Evolutionary conservation across 1,140 invertebrate species (phyloP).

Genomic region (Lordiphosa collinella): DNA sequence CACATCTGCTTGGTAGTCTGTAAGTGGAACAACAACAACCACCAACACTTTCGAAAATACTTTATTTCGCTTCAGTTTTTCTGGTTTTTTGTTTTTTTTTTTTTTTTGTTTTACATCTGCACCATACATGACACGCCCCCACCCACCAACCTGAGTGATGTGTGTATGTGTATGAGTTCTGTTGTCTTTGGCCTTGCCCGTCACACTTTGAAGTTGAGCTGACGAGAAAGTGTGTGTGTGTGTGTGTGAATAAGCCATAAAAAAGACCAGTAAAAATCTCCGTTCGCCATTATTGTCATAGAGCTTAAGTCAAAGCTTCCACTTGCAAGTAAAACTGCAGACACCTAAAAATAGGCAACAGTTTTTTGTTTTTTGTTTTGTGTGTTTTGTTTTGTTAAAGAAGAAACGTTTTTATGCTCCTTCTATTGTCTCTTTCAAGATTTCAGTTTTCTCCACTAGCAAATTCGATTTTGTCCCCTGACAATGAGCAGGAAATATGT

Average conservation of each 20-base stretch:
- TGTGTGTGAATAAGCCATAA: conserved; percentile 39
- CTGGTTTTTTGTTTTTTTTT: conserved; percentile 1
- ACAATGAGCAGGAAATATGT: too few species aligned
- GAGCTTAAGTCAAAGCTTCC: conserved; percentile 11
- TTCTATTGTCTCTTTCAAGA: too few species aligned
- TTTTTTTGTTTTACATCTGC: background rate
- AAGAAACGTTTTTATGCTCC: too few species aligned
- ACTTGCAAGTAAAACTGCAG: conserved; percentile 15
- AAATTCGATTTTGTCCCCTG: too few species aligned
- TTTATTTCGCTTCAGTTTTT: conserved; percentile 10
- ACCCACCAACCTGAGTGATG: background rate
- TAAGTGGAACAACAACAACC: conserved; percentile 1
- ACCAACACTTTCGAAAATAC: conserved; percentile 9
- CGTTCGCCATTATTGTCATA: conserved; percentile 58
- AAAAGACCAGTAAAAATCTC: conserved; percentile 55
- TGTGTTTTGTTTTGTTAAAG: background rate
- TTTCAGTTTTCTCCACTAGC: too few species aligned
- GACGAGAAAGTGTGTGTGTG: conserved; percentile 5
- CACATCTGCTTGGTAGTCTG: conserved; percentile 11
- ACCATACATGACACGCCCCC: background rate
- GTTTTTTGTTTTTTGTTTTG: conserved; percentile 32
- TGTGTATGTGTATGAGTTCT: background rate
- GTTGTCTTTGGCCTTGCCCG: conserved; percentile 32
- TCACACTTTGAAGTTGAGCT: conserved; percentile 48
- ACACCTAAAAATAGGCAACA: conserved; percentile 45